These are phyloP conservation scores for Python bivittatus DNA, from an alignment of 2,113 vertebrate genomes.

Conservation along the genomic window DNA sequence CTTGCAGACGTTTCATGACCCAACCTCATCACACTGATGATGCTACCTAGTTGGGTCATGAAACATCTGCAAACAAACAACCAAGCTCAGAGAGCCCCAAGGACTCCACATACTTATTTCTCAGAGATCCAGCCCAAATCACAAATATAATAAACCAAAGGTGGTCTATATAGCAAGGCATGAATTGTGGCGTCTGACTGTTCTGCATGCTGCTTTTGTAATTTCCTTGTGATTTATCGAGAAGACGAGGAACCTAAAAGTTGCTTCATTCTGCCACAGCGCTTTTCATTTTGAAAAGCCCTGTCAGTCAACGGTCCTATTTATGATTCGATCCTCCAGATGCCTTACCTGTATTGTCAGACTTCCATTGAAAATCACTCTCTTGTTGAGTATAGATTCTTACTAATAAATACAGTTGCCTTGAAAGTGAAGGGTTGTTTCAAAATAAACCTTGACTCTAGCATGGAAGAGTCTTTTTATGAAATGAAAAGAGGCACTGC, in stretches of 20 bases:
- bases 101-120: background rate
- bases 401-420: slow-evolving; percentile 40
- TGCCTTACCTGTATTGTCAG: slow-evolving; percentile 43
- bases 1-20: background rate
- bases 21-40: background rate
- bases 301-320: slow-evolving; percentile 44
- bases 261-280: slow-evolving; percentile 29
- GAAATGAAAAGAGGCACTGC: slow-evolving; percentile 36
- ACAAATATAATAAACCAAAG: slow-evolving; percentile 23
- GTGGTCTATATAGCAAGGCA: slow-evolving; percentile 4
- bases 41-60: background rate
- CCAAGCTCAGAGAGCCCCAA: background rate
- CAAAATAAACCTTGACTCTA: slow-evolving; percentile 58
- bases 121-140: slow-evolving; percentile 22
- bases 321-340: slow-evolving; percentile 33
- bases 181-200: slow-evolving; percentile 39
- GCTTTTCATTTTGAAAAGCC: slow-evolving; percentile 41
- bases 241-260: slow-evolving; percentile 37
- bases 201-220: slow-evolving; percentile 17
- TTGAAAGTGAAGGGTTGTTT: slow-evolving; percentile 56
- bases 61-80: background rate
- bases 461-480: slow-evolving; percentile 36
- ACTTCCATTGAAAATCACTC: slow-evolving; percentile 46
- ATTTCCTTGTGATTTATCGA: slow-evolving; percentile 51
- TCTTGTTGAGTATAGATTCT: slow-evolving; percentile 46